These are phyloP conservation scores for Ephestia elutella DNA, from an alignment of 1,140 invertebrate species.

Conservation along the genomic window DNA sequence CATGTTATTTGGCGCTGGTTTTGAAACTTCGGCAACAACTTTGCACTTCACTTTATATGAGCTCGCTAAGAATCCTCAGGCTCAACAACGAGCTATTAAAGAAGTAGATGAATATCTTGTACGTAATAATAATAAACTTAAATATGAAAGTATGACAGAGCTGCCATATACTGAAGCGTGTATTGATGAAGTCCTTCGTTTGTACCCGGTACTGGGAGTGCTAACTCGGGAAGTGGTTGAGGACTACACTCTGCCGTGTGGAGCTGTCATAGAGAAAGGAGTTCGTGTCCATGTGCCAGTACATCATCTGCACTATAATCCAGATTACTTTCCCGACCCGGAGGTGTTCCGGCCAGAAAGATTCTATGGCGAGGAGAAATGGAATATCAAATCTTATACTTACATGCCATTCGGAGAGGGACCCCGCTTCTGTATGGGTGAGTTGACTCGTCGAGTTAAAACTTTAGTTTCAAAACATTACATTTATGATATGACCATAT, in stretches of 20 bases:
- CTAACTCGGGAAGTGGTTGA: constrained; percentile 37
- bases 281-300: constrained; percentile 37
- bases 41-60: constrained; percentile 72
- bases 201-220: constrained; percentile 44
- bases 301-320: constrained; percentile 31
- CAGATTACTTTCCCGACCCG: constrained; percentile 50
- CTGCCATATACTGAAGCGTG: constrained; percentile 42
- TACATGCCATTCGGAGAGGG: constrained; percentile 77
- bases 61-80: constrained; percentile 57
- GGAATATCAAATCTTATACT: constrained; percentile 49
- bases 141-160: constrained; percentile 50
- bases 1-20: constrained; percentile 79
- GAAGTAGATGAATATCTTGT: constrained; percentile 72
- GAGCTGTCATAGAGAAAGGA: constrained; percentile 29
- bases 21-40: constrained; percentile 68
- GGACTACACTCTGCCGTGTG: constrained; percentile 58
- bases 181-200: constrained; percentile 44
- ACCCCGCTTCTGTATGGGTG: constrained; percentile 75
- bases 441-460: too few species aligned
- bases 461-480: too few species aligned
- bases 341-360: constrained; percentile 67
- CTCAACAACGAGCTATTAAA: constrained; percentile 63
- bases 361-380: constrained; percentile 46
- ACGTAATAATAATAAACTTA: constrained; percentile 47
- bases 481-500: too few species aligned